These are phyloP conservation scores for Sander vitreus DNA, from an alignment of 2,113 vertebrate species.

Conservation along the genomic window DNA sequence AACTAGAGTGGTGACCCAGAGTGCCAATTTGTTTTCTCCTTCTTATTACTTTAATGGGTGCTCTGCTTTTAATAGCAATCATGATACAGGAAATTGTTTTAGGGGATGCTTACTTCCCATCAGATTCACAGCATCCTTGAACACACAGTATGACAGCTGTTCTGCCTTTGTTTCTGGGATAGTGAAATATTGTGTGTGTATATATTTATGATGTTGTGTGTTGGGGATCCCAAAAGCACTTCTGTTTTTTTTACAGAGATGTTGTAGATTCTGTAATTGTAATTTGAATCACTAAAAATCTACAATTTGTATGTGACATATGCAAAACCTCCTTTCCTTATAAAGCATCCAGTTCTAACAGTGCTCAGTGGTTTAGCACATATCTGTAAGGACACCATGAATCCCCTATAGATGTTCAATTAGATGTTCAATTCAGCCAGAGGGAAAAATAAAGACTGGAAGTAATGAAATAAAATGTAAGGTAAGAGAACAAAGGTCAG, in stretches of 20 bases:
- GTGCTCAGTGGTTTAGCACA: neutral
- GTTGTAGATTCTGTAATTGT: neutral
- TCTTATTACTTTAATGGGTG: conserved; percentile 43
- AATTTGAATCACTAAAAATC: neutral
- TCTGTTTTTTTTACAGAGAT: neutral
- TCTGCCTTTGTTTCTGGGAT: neutral
- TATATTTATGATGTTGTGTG: neutral
- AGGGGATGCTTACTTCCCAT: conserved; percentile 7
- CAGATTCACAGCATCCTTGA: conserved; percentile 13
- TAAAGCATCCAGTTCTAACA: neutral
- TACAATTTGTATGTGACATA: neutral
- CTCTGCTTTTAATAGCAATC: conserved; percentile 37
- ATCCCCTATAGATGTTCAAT: neutral
- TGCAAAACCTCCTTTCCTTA: neutral
- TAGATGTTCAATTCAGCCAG: neutral
- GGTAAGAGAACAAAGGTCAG: neutral
- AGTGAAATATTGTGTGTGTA: neutral
- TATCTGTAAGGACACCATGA: neutral
- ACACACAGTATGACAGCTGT: conserved; percentile 33
- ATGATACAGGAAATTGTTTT: conserved; percentile 29
- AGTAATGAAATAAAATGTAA: neutral
- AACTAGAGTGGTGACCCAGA: neutral
- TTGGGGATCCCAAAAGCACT: neutral
- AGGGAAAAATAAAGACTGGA: neutral
- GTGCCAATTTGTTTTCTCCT: neutral